A percentile compares a stretch with the other conserved stretches of the same genome.
Conservation (phyloP, 2,888 invertebrate genomes). For the Sinodicranocentrus sp. region DNA sequence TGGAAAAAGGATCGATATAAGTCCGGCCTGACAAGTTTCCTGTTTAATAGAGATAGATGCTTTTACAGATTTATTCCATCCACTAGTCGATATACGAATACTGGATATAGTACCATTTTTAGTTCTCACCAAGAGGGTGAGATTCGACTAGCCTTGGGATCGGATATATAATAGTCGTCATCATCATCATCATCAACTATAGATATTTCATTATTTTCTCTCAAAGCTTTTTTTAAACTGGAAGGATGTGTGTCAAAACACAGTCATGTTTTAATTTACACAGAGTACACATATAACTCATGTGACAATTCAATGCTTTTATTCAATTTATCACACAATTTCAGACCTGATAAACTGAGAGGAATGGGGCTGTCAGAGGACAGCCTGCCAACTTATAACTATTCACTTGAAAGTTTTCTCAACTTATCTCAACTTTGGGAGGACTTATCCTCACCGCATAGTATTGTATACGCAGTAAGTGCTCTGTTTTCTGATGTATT, state of each 20-base stretch:
- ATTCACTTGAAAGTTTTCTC: constrained; percentile 8
- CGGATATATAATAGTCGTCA: no score
- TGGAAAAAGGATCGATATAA: neutral
- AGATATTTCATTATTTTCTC: no score
- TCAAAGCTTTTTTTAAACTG: no score
- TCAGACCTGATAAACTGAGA: constrained; percentile 30
- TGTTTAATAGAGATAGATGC: constrained; percentile 10
- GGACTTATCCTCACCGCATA: neutral
- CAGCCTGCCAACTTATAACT: constrained; percentile 8
- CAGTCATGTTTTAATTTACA: constrained; percentile 25
- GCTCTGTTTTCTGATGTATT: no score
- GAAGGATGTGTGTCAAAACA: neutral
- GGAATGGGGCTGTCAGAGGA: constrained; percentile 21
- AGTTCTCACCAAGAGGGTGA: no score
- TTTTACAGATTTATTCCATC: neutral
- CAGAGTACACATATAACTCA: neutral
- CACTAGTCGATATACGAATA: no score
- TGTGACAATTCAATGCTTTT: constrained; percentile 9
- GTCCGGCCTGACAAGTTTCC: neutral
- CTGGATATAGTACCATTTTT: no score
- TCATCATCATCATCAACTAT: no score
- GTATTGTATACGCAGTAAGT: constrained; percentile 19
- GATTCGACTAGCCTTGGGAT: no score
- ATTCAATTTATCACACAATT: constrained; percentile 16
- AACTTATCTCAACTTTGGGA: constrained; percentile 31